Evolutionary conservation across 2,888 invertebrate genomes (phyloP), one percentile per base, ranked within the genome.

Genomic region (Drosophila gaucha): DNA sequence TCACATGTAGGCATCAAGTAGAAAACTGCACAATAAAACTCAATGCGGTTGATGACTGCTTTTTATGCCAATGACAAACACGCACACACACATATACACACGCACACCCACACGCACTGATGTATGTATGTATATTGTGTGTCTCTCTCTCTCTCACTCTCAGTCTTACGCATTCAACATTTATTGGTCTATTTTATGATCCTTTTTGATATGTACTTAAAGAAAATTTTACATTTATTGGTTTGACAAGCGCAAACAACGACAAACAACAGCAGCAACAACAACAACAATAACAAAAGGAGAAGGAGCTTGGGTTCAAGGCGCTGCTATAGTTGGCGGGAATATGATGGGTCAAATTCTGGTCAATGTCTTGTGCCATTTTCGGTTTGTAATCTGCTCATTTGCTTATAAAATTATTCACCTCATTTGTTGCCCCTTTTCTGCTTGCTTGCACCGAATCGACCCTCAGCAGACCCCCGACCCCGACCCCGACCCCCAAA

Each of bases 141-240:
- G 28, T 31, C n/a, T 6, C 31, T 52, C 39, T 24, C 43, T 26
- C 16, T 16, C 14, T 30, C 43, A 20, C 36, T 56, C 14, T 26
- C 35, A 47, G 4, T 30, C 62, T 24, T 26, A 10, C 44, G 82
- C 76, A 46, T 71, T 78, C 80, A 76, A 72, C 80, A 89, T 88
- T 89, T 89, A 89, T 89, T 79, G 87, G 86, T 82, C 86, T 79
- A 80, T 89, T 90, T 89, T 89, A 90, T 86, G 89, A 88, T 89
- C 83, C 87, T 78, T 88, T 88, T 87, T 88, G 89, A 88, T 86
- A 85, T 82, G 83, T 78, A 84, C 80, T 86, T 68, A 86, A 85
- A 73, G 85, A 82, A 85, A 85, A 84, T 84, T 84, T 87, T 86
- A 84, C 87, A 87, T 84, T 84, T 84, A 84, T 84, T 84, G 83